Conservation (phyloP, 2,888 invertebrate genomes). For the Catonia carolina region DNA sequence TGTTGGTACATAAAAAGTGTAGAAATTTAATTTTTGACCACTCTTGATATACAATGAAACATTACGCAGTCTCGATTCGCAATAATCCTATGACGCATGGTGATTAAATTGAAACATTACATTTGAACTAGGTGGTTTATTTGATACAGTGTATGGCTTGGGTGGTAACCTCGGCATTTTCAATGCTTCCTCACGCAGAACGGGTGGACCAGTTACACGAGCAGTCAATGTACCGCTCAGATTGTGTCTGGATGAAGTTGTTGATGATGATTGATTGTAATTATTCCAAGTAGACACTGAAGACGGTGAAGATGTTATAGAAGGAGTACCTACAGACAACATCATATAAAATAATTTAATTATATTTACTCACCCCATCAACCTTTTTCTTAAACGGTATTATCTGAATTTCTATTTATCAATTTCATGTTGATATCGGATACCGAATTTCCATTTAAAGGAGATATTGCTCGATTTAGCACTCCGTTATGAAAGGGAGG, state of each 20-base stretch:
- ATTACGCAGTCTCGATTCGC: no score
- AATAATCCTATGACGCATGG: slow-evolving; percentile 14
- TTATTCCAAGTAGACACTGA: background rate
- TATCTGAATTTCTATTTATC: no score
- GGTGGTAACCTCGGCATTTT: slow-evolving; percentile 48
- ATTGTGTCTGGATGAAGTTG: slow-evolving; percentile 4
- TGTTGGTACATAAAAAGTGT: no score
- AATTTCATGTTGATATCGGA: no score
- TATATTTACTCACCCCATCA: no score
- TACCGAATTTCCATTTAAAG: no score
- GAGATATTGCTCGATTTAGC: no score
- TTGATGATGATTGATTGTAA: background rate
- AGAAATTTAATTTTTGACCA: no score
- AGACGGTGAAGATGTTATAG: background rate
- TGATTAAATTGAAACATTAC: slow-evolving; percentile 29
- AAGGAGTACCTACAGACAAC: background rate
- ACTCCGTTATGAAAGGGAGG: no score
- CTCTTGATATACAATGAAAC: no score
- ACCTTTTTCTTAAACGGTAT: no score
- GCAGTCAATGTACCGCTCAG: slow-evolving; percentile 23
- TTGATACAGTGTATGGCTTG: slow-evolving; percentile 44
- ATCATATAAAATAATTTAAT: no score
- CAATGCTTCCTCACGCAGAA: slow-evolving; percentile 37
- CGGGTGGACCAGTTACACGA: slow-evolving; percentile 31
- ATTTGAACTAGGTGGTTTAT: slow-evolving; percentile 25